Conservation (phyloP, 1,140 invertebrate genomes). For the Rhynchophorus ferrugineus region DNA sequence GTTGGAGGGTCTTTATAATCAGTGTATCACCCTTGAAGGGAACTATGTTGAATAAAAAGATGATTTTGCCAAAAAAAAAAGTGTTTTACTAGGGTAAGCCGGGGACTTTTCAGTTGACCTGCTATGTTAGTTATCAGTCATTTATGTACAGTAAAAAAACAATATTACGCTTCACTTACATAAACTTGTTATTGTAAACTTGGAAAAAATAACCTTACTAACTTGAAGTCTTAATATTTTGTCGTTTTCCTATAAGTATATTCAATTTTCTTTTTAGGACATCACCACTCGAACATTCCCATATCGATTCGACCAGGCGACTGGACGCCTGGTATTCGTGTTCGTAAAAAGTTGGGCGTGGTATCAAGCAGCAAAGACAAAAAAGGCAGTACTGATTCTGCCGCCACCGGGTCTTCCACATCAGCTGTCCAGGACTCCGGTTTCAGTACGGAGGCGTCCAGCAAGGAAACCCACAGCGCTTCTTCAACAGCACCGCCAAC, state of each 20-base stretch:
- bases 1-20: no score
- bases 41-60: no score
- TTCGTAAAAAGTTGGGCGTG: constrained; percentile 56
- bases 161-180: no score
- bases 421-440: constrained; percentile 71
- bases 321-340: constrained; percentile 65
- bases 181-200: no score
- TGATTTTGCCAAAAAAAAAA: no score
- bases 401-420: constrained; percentile 37
- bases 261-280: constrained; percentile 8
- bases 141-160: no score
- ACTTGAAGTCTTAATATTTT: no score
- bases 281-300: constrained; percentile 34
- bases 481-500: constrained; percentile 45
- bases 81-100: no score
- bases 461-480: constrained; percentile 63
- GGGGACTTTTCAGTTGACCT: no score
- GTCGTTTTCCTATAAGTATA: neutral
- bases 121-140: no score
- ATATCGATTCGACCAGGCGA: constrained; percentile 50
- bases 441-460: constrained; percentile 75
- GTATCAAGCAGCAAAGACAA: constrained; percentile 48
- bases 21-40: no score
- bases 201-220: no score
- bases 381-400: constrained; percentile 50